Conservation (phyloP, 2,888 invertebrate genomes). For the Strigamia transsilvanica region DNA sequence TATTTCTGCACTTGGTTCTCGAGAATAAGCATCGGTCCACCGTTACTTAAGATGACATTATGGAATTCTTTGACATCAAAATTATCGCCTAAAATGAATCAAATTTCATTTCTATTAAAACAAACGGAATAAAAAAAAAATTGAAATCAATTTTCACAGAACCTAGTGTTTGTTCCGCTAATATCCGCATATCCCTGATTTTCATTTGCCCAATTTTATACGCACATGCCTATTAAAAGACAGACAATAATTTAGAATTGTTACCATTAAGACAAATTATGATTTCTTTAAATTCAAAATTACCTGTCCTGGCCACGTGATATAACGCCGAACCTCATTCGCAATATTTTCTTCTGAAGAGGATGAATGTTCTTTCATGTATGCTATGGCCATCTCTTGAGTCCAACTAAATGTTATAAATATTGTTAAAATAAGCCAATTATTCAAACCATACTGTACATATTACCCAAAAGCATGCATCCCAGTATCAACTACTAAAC, state of each 20-base stretch:
- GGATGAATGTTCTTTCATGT: conserved; percentile 60
- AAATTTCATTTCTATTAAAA: too few species aligned
- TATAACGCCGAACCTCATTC: conserved; percentile 61
- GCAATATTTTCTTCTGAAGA: conserved; percentile 57
- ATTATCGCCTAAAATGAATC: conserved; percentile 44
- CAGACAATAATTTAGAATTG: background rate
- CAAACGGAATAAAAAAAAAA: too few species aligned
- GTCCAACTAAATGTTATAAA: conserved; percentile 60
- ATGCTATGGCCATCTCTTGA: conserved; percentile 60
- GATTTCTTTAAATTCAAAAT: conserved; percentile 18
- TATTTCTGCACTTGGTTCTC: conserved; percentile 59
- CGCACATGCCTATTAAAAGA: conserved; percentile 59
- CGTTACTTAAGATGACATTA: conserved; percentile 60
- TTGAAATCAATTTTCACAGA: background rate
- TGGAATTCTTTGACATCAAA: conserved; percentile 63
- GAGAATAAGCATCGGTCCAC: conserved; percentile 61
- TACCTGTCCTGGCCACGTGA: conserved; percentile 62
- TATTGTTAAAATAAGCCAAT: background rate
- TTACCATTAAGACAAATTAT: background rate
- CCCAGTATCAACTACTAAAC: conserved; percentile 64
- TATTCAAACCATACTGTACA: background rate
- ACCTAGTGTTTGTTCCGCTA: conserved; percentile 61
- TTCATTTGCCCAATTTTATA: conserved; percentile 62
- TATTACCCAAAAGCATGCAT: conserved; percentile 61
- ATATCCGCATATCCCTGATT: conserved; percentile 60